phyloP scores from a whole-genome alignment of 2,797 vertebrate genomes.

The Sandelia bainsii region DNA sequence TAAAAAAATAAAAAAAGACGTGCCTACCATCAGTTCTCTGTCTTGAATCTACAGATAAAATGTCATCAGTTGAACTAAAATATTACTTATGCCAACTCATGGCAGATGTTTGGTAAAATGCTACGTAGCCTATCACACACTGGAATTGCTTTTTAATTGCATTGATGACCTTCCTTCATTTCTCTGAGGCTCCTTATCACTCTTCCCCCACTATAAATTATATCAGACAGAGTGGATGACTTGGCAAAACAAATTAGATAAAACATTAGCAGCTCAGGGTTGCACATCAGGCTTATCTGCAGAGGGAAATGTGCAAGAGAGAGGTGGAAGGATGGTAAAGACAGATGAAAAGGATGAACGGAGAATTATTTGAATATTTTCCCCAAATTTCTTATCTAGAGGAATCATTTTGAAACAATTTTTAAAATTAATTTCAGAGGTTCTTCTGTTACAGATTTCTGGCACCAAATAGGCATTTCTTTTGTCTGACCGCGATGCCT shows the following conservation, averaged over 20 bases:
- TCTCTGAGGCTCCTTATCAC: slow-evolving; percentile 19
- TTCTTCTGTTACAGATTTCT: slow-evolving; percentile 6
- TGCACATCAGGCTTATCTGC: slow-evolving; percentile 41
- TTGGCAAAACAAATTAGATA: slow-evolving; percentile 52
- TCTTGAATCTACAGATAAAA: background rate
- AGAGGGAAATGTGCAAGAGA: slow-evolving; percentile 32
- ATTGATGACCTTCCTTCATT: background rate
- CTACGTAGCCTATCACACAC: background rate
- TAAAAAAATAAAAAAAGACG: too few species aligned
- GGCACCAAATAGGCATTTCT: background rate
- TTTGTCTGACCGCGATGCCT: background rate
- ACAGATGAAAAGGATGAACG: background rate
- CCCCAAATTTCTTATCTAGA: slow-evolving; percentile 24
- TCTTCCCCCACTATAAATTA: background rate
- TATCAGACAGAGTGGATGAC: slow-evolving; percentile 32
- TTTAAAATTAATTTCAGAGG: background rate
- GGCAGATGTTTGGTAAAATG: background rate
- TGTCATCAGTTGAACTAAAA: background rate
- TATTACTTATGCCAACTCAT: background rate
- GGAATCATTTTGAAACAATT: slow-evolving; percentile 9
- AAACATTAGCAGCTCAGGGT: slow-evolving; percentile 21
- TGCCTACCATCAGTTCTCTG: background rate
- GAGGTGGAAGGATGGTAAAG: slow-evolving; percentile 1
- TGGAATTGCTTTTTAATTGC: background rate
- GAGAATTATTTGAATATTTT: slow-evolving; percentile 7